Evolutionary conservation across 1,140 invertebrate genomes (phyloP).

Genomic region (Zaprionus davidi): DNA sequence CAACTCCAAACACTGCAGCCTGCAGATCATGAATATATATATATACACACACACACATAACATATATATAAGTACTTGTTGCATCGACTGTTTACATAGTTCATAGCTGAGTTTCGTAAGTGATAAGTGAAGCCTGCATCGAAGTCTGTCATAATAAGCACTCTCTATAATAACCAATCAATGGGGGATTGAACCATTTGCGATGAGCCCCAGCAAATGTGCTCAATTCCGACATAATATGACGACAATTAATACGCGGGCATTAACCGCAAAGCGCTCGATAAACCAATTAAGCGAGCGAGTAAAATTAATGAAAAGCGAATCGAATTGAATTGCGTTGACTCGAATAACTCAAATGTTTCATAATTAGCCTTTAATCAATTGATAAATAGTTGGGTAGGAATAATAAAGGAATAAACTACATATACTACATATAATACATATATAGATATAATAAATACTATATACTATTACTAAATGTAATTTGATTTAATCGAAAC

Average conservation of each 20-base stretch:
- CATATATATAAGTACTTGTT: slow-evolving; percentile 1
- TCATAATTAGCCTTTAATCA: slow-evolving; percentile 47
- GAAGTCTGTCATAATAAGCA: slow-evolving; percentile 1
- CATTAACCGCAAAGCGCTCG: not conserved
- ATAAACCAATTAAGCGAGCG: slow-evolving; percentile 3
- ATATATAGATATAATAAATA: not conserved
- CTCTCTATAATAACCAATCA: not conserved
- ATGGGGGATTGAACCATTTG: slow-evolving; percentile 67
- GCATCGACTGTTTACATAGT: slow-evolving; percentile 40
- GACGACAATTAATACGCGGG: not conserved
- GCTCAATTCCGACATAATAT: slow-evolving; percentile 59
- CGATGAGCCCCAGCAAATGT: slow-evolving; percentile 75
- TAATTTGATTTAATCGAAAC: slow-evolving; percentile 58
- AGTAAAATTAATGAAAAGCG: not conserved
- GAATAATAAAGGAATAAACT: slow-evolving; percentile 2
- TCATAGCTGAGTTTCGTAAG: slow-evolving; percentile 13
- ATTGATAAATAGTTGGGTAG: slow-evolving; percentile 36
- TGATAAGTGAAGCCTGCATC: slow-evolving; percentile 45
- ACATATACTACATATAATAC: not conserved
- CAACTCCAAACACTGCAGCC: too few relatives aligned
- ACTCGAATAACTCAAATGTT: slow-evolving; percentile 22
- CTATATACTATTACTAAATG: slow-evolving; percentile 18
- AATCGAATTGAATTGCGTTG: not conserved
- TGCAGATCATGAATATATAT: not conserved
- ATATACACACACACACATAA: not conserved